phyloP scores from a whole-genome alignment of 2,113 vertebrate species.

The Nerophis lumbriciformis region DNA sequence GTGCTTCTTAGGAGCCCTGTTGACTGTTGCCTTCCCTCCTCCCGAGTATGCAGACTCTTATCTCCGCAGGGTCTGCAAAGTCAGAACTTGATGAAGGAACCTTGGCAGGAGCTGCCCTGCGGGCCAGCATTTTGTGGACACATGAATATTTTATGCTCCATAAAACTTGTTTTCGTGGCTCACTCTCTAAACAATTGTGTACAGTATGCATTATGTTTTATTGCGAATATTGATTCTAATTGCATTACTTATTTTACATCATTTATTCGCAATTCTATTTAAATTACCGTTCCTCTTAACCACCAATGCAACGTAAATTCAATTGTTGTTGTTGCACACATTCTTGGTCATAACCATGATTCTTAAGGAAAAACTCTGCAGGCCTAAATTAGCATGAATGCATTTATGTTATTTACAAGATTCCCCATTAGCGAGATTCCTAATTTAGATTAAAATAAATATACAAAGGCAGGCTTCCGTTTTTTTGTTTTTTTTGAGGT shows the following conservation, averaged over 20 bases:
- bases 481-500: conserved; percentile 11
- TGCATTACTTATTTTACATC: too few relatives aligned
- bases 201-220: too few relatives aligned
- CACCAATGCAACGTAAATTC: too few relatives aligned
- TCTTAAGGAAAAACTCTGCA: not conserved
- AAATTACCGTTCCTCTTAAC: too few relatives aligned
- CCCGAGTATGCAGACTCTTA: conserved; percentile 16
- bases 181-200: conserved; percentile 8
- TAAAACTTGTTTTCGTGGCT: conserved; percentile 48
- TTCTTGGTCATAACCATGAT: too few relatives aligned
- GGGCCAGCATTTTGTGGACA: conserved; percentile 43
- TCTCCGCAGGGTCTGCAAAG: conserved; percentile 16
- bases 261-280: too few relatives aligned
- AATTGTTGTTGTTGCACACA: too few relatives aligned
- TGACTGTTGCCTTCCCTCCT: conserved; percentile 13
- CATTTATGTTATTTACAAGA: conserved; percentile 14
- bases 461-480: not conserved
- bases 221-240: too few relatives aligned
- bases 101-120: conserved; percentile 26
- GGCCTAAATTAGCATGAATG: conserved; percentile 10
- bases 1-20: conserved; percentile 13
- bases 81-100: conserved; percentile 40
- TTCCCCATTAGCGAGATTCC: not conserved
- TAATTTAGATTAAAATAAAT: conserved; percentile 18
- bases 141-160: conserved; percentile 65